Conservation (phyloP, 2,888 invertebrate genomes). For the Neocrepidodera transversa region DNA sequence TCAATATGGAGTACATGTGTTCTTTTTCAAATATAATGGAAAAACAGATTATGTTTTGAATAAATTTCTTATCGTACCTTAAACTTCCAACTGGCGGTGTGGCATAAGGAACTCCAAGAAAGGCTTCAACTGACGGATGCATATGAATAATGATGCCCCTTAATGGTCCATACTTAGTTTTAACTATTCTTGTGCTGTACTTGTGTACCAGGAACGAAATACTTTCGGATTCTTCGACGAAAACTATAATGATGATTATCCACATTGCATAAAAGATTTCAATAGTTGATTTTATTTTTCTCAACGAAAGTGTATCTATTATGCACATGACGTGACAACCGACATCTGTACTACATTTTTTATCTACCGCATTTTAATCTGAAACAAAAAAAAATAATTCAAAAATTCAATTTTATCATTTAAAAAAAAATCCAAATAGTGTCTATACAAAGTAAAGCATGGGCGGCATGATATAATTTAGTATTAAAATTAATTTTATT, state of each 20-base stretch:
- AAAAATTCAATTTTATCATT: too few species aligned
- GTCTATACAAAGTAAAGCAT: too few species aligned
- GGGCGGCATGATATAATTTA: too few species aligned
- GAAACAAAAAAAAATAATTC: conserved; percentile 7
- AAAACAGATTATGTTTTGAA: background rate
- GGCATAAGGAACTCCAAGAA: conserved; percentile 92
- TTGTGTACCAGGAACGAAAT: conserved; percentile 70
- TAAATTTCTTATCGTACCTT: conserved; percentile 63
- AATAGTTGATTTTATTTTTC: conserved; percentile 50
- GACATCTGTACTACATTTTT: conserved; percentile 34
- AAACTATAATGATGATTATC: conserved; percentile 67
- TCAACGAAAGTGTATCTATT: conserved; percentile 46
- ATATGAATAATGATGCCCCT: conserved; percentile 85
- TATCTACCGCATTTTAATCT: conserved; percentile 26
- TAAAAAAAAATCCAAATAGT: too few species aligned
- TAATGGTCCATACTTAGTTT: conserved; percentile 88
- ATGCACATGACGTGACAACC: conserved; percentile 59
- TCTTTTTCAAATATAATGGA: background rate
- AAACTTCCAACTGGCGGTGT: conserved; percentile 89
- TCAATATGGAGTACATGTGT: too few species aligned
- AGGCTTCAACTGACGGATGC: conserved; percentile 86
- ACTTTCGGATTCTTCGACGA: conserved; percentile 63
- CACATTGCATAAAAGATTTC: conserved; percentile 55
- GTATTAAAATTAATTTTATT: too few species aligned
- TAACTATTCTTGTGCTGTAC: conserved; percentile 82